Percentiles rank a stretch among this genome's conserved stretches.
Conservation (phyloP, 2,797 vertebrate genomes). For the Bufotes viridis region DNA sequence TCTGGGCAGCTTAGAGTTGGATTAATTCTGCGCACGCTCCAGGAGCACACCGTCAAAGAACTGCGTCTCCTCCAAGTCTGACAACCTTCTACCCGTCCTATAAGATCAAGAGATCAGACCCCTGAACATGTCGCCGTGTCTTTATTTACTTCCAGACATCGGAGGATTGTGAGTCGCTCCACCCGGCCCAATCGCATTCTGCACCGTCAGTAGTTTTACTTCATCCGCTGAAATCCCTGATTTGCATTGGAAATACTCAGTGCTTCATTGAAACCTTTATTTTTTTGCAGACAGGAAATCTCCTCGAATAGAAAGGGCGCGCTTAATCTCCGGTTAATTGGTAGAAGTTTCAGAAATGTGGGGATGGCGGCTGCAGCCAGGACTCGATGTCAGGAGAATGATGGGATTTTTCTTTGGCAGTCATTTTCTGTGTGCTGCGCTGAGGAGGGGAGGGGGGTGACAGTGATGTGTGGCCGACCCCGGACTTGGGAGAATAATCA, state of each 20-base stretch:
- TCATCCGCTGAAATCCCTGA: slow-evolving; percentile 25
- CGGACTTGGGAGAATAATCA: background rate
- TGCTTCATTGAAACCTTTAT: slow-evolving; percentile 30
- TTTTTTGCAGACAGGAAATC: slow-evolving; percentile 27
- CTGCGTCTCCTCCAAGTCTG: background rate
- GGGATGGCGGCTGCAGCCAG: background rate
- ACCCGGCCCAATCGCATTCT: background rate
- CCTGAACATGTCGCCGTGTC: background rate
- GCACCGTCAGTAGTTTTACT: slow-evolving; percentile 40
- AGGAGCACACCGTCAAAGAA: background rate
- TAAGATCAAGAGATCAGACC: background rate
- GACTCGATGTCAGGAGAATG: background rate
- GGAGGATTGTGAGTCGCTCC: background rate
- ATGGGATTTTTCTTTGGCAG: slow-evolving; percentile 13
- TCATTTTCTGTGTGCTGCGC: background rate
- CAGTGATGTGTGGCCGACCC: background rate
- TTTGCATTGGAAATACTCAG: slow-evolving; percentile 52
- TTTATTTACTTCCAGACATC: background rate
- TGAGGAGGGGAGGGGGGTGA: background rate
- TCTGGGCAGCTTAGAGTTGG: slow-evolving; percentile 48
- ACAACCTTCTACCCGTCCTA: background rate
- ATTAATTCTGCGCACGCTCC: slow-evolving; percentile 49
- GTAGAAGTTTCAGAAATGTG: background rate
- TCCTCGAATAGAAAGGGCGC: slow-evolving; percentile 20
- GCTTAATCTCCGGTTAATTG: slow-evolving; percentile 44